Evolutionary conservation across 2,888 invertebrate genomes (phyloP).

Genomic region (Ormia ochracea): DNA sequence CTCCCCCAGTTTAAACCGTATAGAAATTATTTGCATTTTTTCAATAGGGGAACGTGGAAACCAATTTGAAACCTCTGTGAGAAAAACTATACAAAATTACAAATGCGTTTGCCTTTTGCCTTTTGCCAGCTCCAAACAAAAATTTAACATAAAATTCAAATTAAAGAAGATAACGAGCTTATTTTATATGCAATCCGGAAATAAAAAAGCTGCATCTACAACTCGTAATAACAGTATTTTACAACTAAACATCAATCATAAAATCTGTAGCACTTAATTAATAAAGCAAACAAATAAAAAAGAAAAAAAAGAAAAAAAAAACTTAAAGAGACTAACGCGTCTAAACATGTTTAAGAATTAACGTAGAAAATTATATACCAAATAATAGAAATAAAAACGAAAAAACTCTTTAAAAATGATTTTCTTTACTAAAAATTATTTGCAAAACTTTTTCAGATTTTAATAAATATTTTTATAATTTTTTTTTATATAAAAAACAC

Average conservation of each 20-base stretch:
- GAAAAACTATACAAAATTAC: neutral
- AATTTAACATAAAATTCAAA: neutral
- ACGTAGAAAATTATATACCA: slow-evolving; percentile 44
- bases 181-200: slow-evolving; percentile 1
- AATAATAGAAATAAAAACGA: slow-evolving; percentile 53
- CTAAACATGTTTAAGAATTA: slow-evolving; percentile 8
- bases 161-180: neutral
- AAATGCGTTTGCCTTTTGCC: neutral
- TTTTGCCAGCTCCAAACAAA: neutral
- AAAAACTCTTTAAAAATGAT: neutral
- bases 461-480: neutral
- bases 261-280: slow-evolving; percentile 18
- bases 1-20: neutral
- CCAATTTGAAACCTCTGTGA: neutral
- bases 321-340: slow-evolving; percentile 10
- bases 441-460: neutral
- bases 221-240: slow-evolving; percentile 38
- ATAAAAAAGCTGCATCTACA: neutral
- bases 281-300: slow-evolving; percentile 23
- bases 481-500: slow-evolving; percentile 10
- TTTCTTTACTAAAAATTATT: neutral
- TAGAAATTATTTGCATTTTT: neutral
- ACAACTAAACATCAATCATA: slow-evolving; percentile 4
- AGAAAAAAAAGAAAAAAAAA: too few relatives aligned
- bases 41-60: neutral